Percentiles rank a stretch among this genome's conserved stretches.
These are phyloP conservation scores for Echinops telfairi DNA, from an alignment of 2,113 vertebrate genomes.

Conservation along the genomic window DNA sequence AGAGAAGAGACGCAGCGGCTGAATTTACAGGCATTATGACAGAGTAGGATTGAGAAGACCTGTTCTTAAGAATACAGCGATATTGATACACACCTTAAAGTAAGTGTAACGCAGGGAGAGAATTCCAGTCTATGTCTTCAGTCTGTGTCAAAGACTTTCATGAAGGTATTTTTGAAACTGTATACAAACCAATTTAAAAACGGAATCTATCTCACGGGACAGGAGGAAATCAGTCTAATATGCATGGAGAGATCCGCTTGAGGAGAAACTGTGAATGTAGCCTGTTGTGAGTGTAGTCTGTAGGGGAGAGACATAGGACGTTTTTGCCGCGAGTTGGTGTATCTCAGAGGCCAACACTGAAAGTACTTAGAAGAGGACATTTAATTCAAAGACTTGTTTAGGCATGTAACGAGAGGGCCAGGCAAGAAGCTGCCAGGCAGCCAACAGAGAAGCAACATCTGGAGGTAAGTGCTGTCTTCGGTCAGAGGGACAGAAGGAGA, in stretches of 20 bases:
- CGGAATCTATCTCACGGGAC: neutral
- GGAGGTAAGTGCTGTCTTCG: neutral
- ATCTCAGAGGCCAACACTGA: neutral
- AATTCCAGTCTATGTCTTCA: slow-evolving; percentile 17
- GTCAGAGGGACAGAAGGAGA: neutral
- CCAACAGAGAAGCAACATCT: neutral
- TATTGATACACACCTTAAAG: neutral
- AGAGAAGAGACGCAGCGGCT: neutral
- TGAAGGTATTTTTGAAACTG: slow-evolving; percentile 34
- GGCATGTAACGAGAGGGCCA: neutral
- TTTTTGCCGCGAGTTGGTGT: neutral
- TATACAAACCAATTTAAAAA: slow-evolving; percentile 8
- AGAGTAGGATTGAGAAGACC: neutral
- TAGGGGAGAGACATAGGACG: neutral
- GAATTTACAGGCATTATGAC: neutral
- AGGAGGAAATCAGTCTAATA: neutral
- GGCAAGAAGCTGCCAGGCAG: neutral
- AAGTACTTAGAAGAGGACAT: slow-evolving; percentile 9
- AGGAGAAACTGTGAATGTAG: slow-evolving; percentile 30
- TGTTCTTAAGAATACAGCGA: slow-evolving; percentile 42
- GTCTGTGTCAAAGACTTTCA: slow-evolving; percentile 4
- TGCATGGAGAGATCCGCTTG: neutral
- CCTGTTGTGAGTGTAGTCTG: neutral
- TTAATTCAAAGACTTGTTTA: neutral
- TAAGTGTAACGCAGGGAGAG: neutral